phyloP scores from a whole-genome alignment of 2,113 vertebrate species.

The Theristicus caerulescens region DNA sequence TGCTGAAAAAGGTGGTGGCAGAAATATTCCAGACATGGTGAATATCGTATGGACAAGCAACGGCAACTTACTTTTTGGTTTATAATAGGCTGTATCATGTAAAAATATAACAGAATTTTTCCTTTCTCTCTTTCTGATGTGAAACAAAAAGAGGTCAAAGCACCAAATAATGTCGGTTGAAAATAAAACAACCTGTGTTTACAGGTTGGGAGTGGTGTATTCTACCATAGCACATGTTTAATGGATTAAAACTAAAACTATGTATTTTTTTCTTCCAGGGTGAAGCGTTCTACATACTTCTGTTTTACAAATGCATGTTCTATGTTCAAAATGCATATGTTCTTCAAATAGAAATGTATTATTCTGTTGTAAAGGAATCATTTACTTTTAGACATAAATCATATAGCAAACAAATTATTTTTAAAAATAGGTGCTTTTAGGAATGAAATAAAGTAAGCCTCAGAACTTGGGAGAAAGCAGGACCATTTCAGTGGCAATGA shows the following conservation, averaged over 20 bases:
- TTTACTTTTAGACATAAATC: not conserved
- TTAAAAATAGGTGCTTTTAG: not conserved
- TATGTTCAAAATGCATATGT: not conserved
- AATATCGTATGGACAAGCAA: not conserved
- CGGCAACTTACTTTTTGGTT: not conserved
- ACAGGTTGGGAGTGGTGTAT: not conserved
- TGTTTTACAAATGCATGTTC: not conserved
- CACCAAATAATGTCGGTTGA: fast-evolving
- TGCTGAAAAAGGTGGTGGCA: constrained; percentile 71
- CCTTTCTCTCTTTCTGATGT: not conserved
- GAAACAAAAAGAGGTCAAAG: not conserved
- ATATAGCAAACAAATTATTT: not conserved
- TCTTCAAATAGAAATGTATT: not conserved
- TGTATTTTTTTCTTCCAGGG: not conserved
- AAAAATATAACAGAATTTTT: not conserved
- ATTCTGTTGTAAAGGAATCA: not conserved
- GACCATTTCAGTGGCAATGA: not conserved
- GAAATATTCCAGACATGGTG: constrained; percentile 67
- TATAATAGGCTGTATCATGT: not conserved
- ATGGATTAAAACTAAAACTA: not conserved
- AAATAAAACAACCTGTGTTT: not conserved
- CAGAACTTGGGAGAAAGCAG: not conserved
- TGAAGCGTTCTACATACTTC: not conserved
- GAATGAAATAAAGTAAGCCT: not conserved
- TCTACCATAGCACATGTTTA: not conserved